Base-by-base conservation (phyloP, 2,888 invertebrate species). In the Venusia cambrica region DNA sequence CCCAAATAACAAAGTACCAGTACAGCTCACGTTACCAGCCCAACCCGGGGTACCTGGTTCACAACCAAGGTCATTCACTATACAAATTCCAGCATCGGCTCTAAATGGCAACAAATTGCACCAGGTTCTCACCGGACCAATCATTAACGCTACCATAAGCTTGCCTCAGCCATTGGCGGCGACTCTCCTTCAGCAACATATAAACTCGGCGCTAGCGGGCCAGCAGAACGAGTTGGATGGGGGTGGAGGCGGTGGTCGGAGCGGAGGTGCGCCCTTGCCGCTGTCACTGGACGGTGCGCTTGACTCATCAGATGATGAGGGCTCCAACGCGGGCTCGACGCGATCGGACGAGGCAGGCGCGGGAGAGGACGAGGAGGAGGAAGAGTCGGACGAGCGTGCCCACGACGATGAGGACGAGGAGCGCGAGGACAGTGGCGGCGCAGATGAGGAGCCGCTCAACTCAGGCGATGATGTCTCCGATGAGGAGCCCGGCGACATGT, bases 391-490 rank as follows among this genome's bases (percentile, higher is more conserved):
- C 45, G 90, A 90, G 59, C 70, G 90, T 59, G 83, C 92, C 2
- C n/a, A n/a, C n/a, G 90, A 90, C 29, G 90, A 90, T 34, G 90
- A 90, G 17, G 92, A 92, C 43, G 92, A 94, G 45, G 92, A 92
- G 53, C 90, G 92, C 9, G 92, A 92, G 48, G 92, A 92, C 38
- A 91, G 89, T 40, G 90, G 90, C 14, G 89, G 89, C 11, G 79
- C 87, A 0, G 90, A 90, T 49, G 90, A 98, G 88, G 98, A 98
- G 68, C 98, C 98, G 0, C 87, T 99, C 0, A 98, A 98, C 78
- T 97, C 97, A 2, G 97, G 93, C 60, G 99, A 99, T 81, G 98
- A 99, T 85, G 97, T 98, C 3, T 98, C 98, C 26, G 98, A 98
- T 72, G 98, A 98, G 63, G 96, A 97, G 68, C 94, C 96, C 0